Conservation (phyloP, 1,140 invertebrate genomes). For the Leptopilina boulardi region DNA sequence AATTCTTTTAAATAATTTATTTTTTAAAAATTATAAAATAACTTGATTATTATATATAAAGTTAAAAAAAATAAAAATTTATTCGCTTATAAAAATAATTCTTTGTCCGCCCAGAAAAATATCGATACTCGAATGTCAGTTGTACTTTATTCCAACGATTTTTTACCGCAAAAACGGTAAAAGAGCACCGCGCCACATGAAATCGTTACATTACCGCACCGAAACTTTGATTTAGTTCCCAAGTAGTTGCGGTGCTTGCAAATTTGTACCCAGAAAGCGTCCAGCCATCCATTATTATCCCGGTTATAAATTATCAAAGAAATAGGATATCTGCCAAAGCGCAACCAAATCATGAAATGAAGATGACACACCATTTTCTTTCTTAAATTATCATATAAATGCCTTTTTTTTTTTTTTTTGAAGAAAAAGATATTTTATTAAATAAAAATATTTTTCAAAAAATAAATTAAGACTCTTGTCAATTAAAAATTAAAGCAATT, state of each 20-base stretch:
- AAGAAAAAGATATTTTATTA: no score
- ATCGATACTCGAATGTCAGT: conserved; percentile 23
- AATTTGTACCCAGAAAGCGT: conserved; percentile 21
- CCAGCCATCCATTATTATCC: neutral
- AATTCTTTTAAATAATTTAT: no score
- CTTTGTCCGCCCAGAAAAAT: conserved; percentile 19
- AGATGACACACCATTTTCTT: neutral
- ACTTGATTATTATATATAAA: no score
- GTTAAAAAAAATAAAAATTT: neutral
- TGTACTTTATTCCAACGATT: conserved; percentile 11
- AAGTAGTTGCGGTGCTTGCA: conserved; percentile 25
- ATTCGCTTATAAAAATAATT: neutral
- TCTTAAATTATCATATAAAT: no score
- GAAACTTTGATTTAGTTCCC: conserved; percentile 29
- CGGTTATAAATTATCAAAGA: neutral
- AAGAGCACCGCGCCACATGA: neutral
- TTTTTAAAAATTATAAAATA: no score
- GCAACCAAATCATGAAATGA: neutral
- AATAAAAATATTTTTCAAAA: no score
- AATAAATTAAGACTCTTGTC: no score
- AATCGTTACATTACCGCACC: conserved; percentile 20
- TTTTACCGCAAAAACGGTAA: conserved; percentile 6
- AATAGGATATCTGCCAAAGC: conserved; percentile 7
- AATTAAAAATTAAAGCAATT: no score
- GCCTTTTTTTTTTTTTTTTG: no score